These are phyloP conservation scores for Laspeyria flexula DNA, from an alignment of 2,888 invertebrate genomes.

Conservation along the genomic window DNA sequence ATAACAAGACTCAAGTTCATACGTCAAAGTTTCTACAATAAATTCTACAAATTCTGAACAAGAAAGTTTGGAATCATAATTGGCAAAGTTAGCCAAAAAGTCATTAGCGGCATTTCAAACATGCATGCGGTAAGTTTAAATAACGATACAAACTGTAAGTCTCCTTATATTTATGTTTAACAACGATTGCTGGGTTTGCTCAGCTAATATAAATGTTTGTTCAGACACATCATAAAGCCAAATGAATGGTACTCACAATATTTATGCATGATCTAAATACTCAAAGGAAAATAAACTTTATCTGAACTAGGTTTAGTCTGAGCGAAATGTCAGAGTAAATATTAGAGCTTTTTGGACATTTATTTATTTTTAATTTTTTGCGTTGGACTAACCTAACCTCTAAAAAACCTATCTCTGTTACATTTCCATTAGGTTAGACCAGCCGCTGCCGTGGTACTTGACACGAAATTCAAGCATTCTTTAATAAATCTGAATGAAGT, in stretches of 20 bases:
- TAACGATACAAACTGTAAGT: too few relatives aligned
- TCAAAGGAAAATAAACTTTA: background rate
- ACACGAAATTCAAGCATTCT: too few relatives aligned
- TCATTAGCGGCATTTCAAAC: background rate
- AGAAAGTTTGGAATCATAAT: background rate
- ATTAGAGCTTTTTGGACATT: too few relatives aligned
- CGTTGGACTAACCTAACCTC: too few relatives aligned
- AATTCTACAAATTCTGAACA: background rate
- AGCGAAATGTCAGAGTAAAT: too few relatives aligned
- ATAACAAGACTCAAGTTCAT: too few relatives aligned
- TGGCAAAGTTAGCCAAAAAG: background rate
- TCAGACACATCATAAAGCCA: constrained; percentile 43
- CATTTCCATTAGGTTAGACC: too few relatives aligned
- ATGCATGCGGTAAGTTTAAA: constrained; percentile 7
- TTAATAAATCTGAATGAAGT: too few relatives aligned
- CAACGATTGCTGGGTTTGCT: constrained; percentile 1
- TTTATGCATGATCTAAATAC: background rate
- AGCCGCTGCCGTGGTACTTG: too few relatives aligned
- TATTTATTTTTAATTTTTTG: too few relatives aligned
- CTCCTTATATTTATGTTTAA: background rate
- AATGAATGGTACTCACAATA: constrained; percentile 15
- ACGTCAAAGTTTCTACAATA: background rate
- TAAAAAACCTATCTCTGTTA: too few relatives aligned
- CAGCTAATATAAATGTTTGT: constrained; percentile 46
- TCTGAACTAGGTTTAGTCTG: background rate